Evolutionary conservation across 2,797 vertebrate species (phyloP).

Genomic region (Taeniopygia guttata): DNA sequence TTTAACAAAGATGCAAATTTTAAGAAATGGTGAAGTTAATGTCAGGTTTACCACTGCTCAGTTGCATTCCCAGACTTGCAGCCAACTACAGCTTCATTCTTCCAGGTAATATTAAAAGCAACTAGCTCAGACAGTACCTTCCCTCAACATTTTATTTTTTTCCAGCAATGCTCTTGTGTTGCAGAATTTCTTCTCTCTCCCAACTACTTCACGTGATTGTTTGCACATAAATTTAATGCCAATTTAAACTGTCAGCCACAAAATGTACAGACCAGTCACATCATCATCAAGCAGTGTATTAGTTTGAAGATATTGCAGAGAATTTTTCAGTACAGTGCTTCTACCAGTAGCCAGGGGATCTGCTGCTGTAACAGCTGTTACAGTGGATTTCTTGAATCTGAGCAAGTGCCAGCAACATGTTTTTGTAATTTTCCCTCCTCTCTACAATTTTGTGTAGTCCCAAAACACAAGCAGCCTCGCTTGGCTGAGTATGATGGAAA

Average conservation of each 20-base stretch:
- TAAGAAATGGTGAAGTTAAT: not conserved
- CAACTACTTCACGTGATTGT: not conserved
- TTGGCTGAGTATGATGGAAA: not conserved
- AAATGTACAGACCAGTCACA: not conserved
- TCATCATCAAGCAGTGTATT: not conserved
- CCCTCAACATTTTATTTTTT: too few relatives aligned
- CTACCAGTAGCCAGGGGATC: not conserved
- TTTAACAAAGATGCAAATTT: not conserved
- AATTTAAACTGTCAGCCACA: not conserved
- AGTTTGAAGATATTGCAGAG: not conserved
- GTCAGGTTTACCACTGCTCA: not conserved
- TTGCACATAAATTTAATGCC: not conserved
- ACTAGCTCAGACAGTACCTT: not conserved
- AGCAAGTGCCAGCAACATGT: not conserved
- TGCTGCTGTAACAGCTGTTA: not conserved
- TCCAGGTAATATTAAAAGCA: not conserved
- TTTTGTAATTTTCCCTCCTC: not conserved
- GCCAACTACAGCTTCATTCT: not conserved
- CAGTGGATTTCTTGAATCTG: not conserved
- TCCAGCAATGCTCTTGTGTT: not conserved
- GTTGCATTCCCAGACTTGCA: not conserved
- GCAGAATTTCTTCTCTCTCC: not conserved
- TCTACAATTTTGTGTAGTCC: not conserved
- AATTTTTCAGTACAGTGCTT: not conserved
- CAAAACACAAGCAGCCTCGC: not conserved